These are phyloP conservation scores for Callaeas wilsoni DNA, from an alignment of 2,113 vertebrate species.

Conservation along the genomic window DNA sequence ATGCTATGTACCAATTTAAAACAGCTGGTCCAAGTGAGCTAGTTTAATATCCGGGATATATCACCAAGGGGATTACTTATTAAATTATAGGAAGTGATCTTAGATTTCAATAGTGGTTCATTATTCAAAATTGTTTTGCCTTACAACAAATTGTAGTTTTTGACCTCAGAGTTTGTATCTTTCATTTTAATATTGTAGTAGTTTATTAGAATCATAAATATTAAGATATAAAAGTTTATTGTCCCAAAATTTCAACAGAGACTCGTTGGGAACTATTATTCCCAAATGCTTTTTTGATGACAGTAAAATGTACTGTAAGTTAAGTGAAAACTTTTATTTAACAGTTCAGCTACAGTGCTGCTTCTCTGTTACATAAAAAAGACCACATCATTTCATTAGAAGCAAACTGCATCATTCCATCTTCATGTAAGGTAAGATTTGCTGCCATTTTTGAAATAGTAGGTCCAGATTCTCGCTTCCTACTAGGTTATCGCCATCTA, in stretches of 20 bases:
- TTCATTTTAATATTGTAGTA: conserved; percentile 63
- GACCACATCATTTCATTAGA: background rate
- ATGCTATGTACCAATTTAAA: conserved; percentile 64
- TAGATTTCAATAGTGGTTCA: conserved; percentile 65
- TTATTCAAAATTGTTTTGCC: conserved; percentile 67
- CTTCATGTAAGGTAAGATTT: background rate
- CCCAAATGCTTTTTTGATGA: conserved; percentile 53
- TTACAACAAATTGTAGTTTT: conserved; percentile 67
- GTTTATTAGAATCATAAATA: conserved; percentile 73
- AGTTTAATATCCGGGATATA: conserved; percentile 71
- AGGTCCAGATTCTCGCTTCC: background rate
- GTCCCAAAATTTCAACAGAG: conserved; percentile 50
- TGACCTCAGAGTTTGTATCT: conserved; percentile 63
- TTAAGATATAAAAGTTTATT: conserved; percentile 62
- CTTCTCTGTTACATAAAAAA: conserved; percentile 8
- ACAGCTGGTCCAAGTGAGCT: conserved; percentile 61
- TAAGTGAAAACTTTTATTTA: conserved; percentile 48
- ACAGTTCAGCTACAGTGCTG: background rate
- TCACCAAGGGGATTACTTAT: conserved; percentile 68
- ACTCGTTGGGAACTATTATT: conserved; percentile 44
- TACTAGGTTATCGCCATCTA: background rate
- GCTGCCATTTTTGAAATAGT: background rate
- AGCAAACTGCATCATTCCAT: background rate
- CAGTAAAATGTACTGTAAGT: conserved; percentile 55
- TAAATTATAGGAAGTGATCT: conserved; percentile 69